Conservation (phyloP, 2,113 vertebrate species). For the Oryzias melastigma region DNA sequence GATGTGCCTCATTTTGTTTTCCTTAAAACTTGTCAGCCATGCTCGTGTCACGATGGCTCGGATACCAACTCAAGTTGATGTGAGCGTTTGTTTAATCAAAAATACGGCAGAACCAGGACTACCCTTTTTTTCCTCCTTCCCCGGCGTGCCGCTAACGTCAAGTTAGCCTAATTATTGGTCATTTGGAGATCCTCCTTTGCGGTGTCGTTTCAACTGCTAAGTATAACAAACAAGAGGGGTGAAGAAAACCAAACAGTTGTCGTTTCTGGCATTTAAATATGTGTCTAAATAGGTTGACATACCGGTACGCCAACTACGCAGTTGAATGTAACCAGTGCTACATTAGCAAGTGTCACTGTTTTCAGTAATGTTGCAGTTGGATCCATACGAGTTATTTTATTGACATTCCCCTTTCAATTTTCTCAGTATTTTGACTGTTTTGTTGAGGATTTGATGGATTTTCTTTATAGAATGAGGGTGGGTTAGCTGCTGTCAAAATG, state of each 20-base stretch:
- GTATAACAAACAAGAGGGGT: slow-evolving; percentile 1
- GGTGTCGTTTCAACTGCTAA: neutral
- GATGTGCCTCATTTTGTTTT: slow-evolving; percentile 14
- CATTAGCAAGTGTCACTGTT: slow-evolving; percentile 55
- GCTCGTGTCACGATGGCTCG: slow-evolving; percentile 26
- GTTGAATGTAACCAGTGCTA: slow-evolving; percentile 61
- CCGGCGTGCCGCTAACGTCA: slow-evolving; percentile 34
- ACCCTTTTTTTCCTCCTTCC: slow-evolving; percentile 45
- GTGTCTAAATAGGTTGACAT: slow-evolving; percentile 50
- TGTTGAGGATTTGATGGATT: neutral
- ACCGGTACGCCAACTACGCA: slow-evolving; percentile 73
- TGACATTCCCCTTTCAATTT: neutral
- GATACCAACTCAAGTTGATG: slow-evolving; percentile 29
- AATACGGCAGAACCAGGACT: slow-evolving; percentile 46
- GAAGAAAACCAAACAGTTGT: slow-evolving; percentile 7
- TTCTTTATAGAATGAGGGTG: neutral
- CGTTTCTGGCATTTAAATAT: slow-evolving; percentile 18
- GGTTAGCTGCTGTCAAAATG: slow-evolving; percentile 42
- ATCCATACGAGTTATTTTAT: neutral
- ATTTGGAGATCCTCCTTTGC: neutral
- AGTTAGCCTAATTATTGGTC: slow-evolving; percentile 23
- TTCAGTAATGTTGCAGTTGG: slow-evolving; percentile 2
- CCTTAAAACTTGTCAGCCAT: slow-evolving; percentile 29
- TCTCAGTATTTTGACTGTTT: neutral
- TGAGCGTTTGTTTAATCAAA: slow-evolving; percentile 16